Evolutionary conservation across 2,888 invertebrate genomes (phyloP), one percentile per base, ranked within the genome.

Genomic region (Melinopterus prodromus): DNA sequence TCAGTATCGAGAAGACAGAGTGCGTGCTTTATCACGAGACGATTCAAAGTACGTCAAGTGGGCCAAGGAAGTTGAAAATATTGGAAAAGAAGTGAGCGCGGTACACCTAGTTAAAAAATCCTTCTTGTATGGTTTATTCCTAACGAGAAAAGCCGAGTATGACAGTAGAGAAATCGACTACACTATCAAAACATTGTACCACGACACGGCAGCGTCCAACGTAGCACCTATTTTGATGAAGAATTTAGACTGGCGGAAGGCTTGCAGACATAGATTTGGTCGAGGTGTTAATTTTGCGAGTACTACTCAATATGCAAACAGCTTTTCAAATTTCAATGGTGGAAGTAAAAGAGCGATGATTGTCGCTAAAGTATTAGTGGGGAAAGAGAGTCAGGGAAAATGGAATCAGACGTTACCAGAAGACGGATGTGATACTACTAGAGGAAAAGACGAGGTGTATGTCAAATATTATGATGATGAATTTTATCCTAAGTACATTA

Each of bases 381-480:
- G 86, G 69, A 84, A 81, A 7, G 35, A 83, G 12, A 84, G 84
- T 74, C 7, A 9, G 0, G 35, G 36, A 16, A 0, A 4, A 38
- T 0, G 6, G 6, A 7, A 4, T 6, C 74, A 26, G 4, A 16
- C 6, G n/a, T 79, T 88, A 26, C 87, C 88, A 9, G 80, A 83
- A 38, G 53, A 53, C 26, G 83, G 83, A 3, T 86, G 76, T 82
- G 88, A 88, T 81, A 89, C 88, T 0, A 86, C 87, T 0, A 77
- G 80, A 37, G 87, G 86, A 7, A 85, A 85, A 80, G 76, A 78
- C 70, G 82, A 82, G 0, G 88, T 88, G 1, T 87, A 84, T 82
- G 88, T 88, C 0, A 89, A 89, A 82, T 89, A 86, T 83, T 86
- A 86, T 78, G 88, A 89, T 79, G 83, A 85, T 77, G 88, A 89